Conservation (phyloP, 2,888 invertebrate species). For the Prostheceraeus crozeri region DNA sequence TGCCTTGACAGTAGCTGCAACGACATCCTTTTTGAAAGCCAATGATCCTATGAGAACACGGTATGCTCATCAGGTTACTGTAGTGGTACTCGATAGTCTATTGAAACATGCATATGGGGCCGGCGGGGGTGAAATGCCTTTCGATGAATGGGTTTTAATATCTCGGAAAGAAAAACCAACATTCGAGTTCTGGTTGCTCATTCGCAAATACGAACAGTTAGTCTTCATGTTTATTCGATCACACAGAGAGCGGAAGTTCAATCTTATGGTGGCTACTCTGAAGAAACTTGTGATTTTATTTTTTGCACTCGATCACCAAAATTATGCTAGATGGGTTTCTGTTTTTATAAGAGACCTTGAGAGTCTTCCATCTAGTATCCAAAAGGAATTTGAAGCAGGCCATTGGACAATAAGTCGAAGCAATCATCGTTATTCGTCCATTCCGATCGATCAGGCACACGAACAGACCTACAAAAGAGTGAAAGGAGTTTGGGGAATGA, state of each 20-base stretch:
- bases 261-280: constrained; percentile 30
- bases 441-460: constrained; percentile 38
- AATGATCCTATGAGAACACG: constrained; percentile 40
- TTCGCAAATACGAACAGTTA: constrained; percentile 33
- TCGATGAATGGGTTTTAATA: constrained; percentile 7
- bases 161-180: constrained; percentile 33
- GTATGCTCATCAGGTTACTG: constrained; percentile 38
- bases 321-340: constrained; percentile 14
- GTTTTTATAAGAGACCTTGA: constrained; percentile 12
- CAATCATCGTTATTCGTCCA: constrained; percentile 33
- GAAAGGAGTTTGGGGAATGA: constrained; percentile 36
- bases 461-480: constrained; percentile 37
- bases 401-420: constrained; percentile 38
- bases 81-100: constrained; percentile 36
- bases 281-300: constrained; percentile 20
- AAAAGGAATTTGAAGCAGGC: constrained; percentile 26
- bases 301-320: constrained; percentile 22
- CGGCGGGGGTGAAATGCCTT: constrained; percentile 5
- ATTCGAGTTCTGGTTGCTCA: constrained; percentile 36
- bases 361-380: too few species aligned
- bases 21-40: constrained; percentile 39
- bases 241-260: constrained; percentile 36
- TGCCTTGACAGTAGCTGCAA: constrained; percentile 38
- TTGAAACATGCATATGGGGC: constrained; percentile 21
- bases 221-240: constrained; percentile 35